Percentiles rank a stretch among this genome's conserved stretches.
Conservation (phyloP, 2,888 invertebrate species). For the Netelia inedita region DNA sequence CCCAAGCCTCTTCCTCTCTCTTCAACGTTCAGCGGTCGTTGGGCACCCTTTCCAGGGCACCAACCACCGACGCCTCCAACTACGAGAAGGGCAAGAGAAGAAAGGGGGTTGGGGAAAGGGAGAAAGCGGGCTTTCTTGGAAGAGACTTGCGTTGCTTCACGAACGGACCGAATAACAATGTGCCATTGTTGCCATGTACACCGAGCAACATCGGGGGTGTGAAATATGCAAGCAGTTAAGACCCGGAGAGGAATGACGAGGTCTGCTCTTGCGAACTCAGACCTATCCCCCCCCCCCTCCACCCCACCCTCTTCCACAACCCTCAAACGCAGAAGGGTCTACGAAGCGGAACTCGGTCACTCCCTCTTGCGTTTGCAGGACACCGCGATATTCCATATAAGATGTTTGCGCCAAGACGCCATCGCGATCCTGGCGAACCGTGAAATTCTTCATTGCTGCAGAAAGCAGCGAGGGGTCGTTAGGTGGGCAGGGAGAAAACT, state of each 20-base stretch:
- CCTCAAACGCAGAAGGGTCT: slow-evolving; percentile 18
- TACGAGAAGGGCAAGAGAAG: not conserved
- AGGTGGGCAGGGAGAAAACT: slow-evolving; percentile 35
- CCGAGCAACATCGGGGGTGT: slow-evolving; percentile 78
- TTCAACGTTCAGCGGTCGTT: slow-evolving; percentile 55
- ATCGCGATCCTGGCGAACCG: slow-evolving; percentile 40
- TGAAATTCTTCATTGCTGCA: slow-evolving; percentile 54
- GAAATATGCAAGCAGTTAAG: slow-evolving; percentile 80
- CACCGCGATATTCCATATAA: not conserved
- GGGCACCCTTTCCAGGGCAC: slow-evolving; percentile 14
- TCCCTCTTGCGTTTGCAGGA: slow-evolving; percentile 4
- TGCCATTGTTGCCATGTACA: slow-evolving; percentile 80
- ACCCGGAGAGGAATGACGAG: slow-evolving; percentile 68
- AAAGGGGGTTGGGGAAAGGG: slow-evolving; percentile 44
- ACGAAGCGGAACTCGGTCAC: not conserved
- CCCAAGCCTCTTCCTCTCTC: slow-evolving; percentile 38
- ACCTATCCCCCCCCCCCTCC: slow-evolving; percentile 7
- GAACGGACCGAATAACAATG: slow-evolving; percentile 83
- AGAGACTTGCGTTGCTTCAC: slow-evolving; percentile 70
- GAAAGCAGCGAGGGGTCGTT: not conserved
- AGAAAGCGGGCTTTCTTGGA: slow-evolving; percentile 15
- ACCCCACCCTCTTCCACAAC: too few species aligned
- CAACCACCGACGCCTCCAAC: not conserved
- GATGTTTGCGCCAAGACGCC: slow-evolving; percentile 36
- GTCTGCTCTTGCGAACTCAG: slow-evolving; percentile 45